Evolutionary conservation across 2,888 invertebrate genomes (phyloP).

Genomic region (Cosmopolites sordidus): DNA sequence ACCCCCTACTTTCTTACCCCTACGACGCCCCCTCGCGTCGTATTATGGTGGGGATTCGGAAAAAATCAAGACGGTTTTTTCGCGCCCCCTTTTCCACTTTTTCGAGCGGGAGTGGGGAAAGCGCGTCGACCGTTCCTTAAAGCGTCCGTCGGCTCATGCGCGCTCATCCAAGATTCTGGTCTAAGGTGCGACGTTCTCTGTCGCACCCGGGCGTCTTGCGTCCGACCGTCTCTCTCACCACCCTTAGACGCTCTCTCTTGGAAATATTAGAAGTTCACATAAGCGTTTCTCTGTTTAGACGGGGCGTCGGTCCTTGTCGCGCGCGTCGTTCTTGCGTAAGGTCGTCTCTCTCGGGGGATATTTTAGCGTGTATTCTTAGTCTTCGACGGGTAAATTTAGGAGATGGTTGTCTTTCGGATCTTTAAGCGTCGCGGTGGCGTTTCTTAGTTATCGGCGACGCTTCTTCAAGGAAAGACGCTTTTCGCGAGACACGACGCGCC

Average conservation of each 20-base stretch:
- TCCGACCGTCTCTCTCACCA: conserved; percentile 40
- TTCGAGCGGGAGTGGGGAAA: conserved; percentile 38
- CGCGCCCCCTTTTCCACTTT: conserved; percentile 33
- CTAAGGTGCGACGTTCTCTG: conserved; percentile 45
- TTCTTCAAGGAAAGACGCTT: conserved; percentile 49
- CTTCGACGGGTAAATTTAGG: conserved; percentile 49
- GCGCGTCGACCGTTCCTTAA: conserved; percentile 41
- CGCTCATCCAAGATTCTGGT: conserved; percentile 45
- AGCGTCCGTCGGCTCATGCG: conserved; percentile 42
- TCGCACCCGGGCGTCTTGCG: conserved; percentile 42
- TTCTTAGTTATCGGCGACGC: conserved; percentile 50
- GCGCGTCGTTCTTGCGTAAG: conserved; percentile 41
- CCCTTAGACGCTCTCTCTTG: conserved; percentile 44
- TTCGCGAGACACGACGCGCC: background rate
- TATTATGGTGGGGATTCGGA: conserved; percentile 39
- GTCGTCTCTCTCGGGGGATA: conserved; percentile 32
- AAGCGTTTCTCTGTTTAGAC: conserved; percentile 43
- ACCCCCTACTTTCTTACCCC: conserved; percentile 22
- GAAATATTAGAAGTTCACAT: conserved; percentile 41
- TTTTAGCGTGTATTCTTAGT: conserved; percentile 48
- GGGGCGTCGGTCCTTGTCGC: conserved; percentile 40
- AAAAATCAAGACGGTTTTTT: conserved; percentile 47
- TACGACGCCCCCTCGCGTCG: conserved; percentile 27
- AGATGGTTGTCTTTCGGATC: conserved; percentile 50
- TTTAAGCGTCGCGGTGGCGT: conserved; percentile 49